Percentiles rank a stretch among this genome's conserved stretches.
Evolutionary conservation across 2,888 invertebrate genomes (phyloP).

Genomic region (Rhamphomyia laevipes): DNA sequence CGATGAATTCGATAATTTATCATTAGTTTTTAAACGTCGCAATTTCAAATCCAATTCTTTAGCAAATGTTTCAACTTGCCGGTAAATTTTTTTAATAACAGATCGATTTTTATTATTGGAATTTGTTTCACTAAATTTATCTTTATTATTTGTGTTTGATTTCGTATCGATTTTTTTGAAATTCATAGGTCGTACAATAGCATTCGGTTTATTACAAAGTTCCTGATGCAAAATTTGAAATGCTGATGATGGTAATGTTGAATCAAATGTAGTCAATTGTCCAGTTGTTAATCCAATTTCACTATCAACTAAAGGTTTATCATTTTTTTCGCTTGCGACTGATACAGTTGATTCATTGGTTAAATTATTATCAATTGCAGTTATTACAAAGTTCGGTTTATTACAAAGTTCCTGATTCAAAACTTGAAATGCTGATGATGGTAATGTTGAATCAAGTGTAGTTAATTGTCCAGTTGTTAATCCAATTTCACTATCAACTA

Average conservation of each 20-base stretch:
- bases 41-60: slow-evolving; percentile 61
- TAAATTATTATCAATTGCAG: no score
- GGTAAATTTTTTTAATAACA: slow-evolving; percentile 13
- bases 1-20: slow-evolving; percentile 22
- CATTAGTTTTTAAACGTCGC: slow-evolving; percentile 53
- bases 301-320: no score
- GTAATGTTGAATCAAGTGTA: no score
- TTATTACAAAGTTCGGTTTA: no score
- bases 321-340: neutral
- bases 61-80: slow-evolving; percentile 43
- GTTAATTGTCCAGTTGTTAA: no score
- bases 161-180: neutral
- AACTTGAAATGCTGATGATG: no score
- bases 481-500: no score
- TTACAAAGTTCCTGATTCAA: no score
- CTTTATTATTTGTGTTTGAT: neutral
- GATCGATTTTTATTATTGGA: slow-evolving; percentile 2
- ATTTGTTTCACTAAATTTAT: neutral
- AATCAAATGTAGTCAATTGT: slow-evolving; percentile 17
- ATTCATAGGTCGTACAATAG: slow-evolving; percentile 42
- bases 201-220: slow-evolving; percentile 39
- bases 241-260: slow-evolving; percentile 11
- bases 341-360: no score
- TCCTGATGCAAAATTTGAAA: slow-evolving; percentile 23
- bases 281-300: slow-evolving; percentile 17